These are phyloP conservation scores for Acanthurus lineatus DNA, from an alignment of 2,797 vertebrate genomes.

Conservation along the genomic window DNA sequence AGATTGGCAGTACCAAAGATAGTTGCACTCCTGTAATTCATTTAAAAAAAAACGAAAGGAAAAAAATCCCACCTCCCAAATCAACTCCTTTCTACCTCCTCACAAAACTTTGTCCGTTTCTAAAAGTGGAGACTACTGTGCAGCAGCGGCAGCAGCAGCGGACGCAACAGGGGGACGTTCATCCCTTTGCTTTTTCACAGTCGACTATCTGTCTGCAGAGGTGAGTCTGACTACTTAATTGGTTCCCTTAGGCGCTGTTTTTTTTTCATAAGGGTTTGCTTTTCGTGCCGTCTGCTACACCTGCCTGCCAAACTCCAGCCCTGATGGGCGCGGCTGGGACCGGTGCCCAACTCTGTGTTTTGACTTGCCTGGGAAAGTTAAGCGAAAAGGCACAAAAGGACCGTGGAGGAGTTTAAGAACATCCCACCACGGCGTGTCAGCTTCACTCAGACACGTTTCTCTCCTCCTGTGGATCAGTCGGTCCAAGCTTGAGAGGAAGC, in stretches of 20 bases:
- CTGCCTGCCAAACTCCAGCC: conserved; percentile 75
- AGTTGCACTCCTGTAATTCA: conserved; percentile 33
- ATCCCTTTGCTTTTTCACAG: conserved; percentile 37
- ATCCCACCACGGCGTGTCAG: conserved; percentile 59
- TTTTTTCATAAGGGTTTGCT: conserved; percentile 31
- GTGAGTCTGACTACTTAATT: conserved; percentile 64
- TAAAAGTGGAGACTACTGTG: conserved; percentile 38
- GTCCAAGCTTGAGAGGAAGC: conserved; percentile 33
- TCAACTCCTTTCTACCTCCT: conserved; percentile 49
- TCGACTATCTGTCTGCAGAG: conserved; percentile 51
- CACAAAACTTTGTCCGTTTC: conserved; percentile 47
- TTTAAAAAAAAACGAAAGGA: neutral
- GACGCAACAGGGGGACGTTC: conserved; percentile 45
- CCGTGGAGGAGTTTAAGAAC: conserved; percentile 66
- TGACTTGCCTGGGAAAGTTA: conserved; percentile 82
- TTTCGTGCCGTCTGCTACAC: conserved; percentile 65
- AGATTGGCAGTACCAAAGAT: conserved; percentile 33
- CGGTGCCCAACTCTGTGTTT: conserved; percentile 77
- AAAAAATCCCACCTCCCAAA: conserved; percentile 38
- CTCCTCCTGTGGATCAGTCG: conserved; percentile 35
- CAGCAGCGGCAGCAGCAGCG: conserved; percentile 32
- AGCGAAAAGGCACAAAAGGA: conserved; percentile 69
- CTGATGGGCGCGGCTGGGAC: conserved; percentile 83
- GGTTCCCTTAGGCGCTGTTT: conserved; percentile 69
- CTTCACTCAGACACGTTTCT: conserved; percentile 37